phyloP scores from a whole-genome alignment of 2,113 vertebrate genomes.

The Cranoglanis bouderius region DNA sequence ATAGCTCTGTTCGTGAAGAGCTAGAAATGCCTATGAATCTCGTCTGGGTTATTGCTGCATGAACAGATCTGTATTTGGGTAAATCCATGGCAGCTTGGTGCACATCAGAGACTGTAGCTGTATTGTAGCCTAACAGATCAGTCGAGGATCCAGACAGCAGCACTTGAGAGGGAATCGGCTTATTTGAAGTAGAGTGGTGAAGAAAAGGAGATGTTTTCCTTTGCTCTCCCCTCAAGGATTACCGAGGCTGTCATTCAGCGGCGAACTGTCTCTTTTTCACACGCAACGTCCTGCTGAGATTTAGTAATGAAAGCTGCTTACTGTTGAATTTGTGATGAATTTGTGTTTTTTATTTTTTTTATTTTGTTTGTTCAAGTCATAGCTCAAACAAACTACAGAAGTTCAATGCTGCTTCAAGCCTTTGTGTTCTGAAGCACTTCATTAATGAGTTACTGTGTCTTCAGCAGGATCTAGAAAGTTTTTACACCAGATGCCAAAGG shows the following conservation, averaged over 20 bases:
- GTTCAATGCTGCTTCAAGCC: neutral
- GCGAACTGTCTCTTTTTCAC: neutral
- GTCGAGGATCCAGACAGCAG: constrained; percentile 1
- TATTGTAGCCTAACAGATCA: constrained; percentile 26
- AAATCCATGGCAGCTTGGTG: neutral
- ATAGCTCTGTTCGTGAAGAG: neutral
- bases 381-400: neutral
- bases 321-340: constrained; percentile 27
- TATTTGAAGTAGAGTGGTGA: neutral
- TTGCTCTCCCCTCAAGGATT: constrained; percentile 21
- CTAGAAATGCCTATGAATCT: neutral
- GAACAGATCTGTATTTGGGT: neutral
- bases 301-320: constrained; percentile 24
- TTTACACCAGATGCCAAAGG: neutral
- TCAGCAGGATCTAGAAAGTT: neutral
- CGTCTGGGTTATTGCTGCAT: neutral
- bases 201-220: constrained; percentile 32
- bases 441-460: neutral
- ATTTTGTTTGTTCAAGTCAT: neutral
- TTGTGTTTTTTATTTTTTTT: neutral
- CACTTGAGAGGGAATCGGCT: constrained; percentile 29
- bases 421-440: neutral
- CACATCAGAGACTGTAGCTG: constrained; percentile 16
- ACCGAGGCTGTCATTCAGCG: constrained; percentile 36
- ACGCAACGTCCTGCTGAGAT: neutral